These are phyloP conservation scores for Gobiocypris rarus DNA, from an alignment of 2,113 vertebrate genomes.

Conservation along the genomic window DNA sequence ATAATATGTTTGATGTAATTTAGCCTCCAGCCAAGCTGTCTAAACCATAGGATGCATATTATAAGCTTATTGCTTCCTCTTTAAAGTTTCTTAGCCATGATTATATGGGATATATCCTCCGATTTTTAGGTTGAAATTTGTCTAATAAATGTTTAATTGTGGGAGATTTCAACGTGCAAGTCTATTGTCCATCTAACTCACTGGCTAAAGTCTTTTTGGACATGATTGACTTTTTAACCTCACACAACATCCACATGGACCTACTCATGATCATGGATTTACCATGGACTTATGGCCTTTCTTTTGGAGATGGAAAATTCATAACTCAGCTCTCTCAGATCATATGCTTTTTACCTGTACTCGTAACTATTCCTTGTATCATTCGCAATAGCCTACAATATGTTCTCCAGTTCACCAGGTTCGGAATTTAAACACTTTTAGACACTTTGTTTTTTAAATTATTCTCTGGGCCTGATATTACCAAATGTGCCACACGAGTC, in stretches of 20 bases:
- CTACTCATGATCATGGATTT: neutral
- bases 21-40: constrained; percentile 64
- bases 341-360: too few relatives aligned
- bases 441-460: too few relatives aligned
- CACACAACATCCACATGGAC: neutral
- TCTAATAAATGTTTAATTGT: neutral
- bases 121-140: neutral
- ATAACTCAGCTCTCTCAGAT: too few relatives aligned
- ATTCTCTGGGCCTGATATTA: too few relatives aligned
- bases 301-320: too few relatives aligned
- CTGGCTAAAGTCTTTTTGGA: neutral
- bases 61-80: constrained; percentile 3
- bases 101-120: neutral
- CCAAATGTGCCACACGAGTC: too few relatives aligned
- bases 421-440: too few relatives aligned
- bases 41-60: constrained; percentile 56
- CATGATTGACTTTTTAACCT: neutral
- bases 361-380: too few relatives aligned
- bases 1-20: constrained; percentile 60
- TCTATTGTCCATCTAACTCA: neutral
- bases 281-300: neutral
- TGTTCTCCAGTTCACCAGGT: too few relatives aligned
- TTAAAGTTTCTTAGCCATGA: neutral
- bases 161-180: neutral
- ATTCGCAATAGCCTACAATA: too few relatives aligned